These are phyloP conservation scores for Aplodontia rufa DNA, from an alignment of 2,113 vertebrate species.

Conservation along the genomic window DNA sequence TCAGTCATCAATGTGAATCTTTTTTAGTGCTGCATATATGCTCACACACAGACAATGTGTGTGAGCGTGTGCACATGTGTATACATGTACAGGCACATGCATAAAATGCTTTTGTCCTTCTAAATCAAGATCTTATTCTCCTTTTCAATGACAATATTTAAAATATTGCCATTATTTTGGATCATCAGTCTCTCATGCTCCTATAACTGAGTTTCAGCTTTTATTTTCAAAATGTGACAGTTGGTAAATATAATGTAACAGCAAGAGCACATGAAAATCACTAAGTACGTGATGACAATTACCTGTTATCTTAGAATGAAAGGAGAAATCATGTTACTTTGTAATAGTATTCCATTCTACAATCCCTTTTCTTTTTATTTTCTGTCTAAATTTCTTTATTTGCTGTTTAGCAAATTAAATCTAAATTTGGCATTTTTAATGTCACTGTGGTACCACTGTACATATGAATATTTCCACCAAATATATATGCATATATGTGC, in stretches of 20 bases:
- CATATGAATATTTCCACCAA: neutral
- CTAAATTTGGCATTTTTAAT: neutral
- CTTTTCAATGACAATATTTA: neutral
- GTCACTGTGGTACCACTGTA: neutral
- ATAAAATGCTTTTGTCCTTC: neutral
- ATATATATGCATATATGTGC: no score
- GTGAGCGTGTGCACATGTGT: accelerated
- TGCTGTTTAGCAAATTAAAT: neutral
- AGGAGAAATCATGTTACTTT: neutral
- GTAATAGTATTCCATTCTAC: neutral
- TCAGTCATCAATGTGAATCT: neutral
- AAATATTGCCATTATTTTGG: neutral
- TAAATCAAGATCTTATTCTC: neutral
- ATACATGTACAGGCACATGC: no score
- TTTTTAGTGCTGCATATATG: neutral
- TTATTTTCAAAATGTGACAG: neutral
- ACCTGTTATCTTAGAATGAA: neutral
- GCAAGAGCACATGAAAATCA: neutral
- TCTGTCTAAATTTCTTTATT: neutral
- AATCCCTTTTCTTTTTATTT: neutral
- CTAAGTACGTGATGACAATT: neutral
- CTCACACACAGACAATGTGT: neutral
- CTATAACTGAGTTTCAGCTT: neutral
- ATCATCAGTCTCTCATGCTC: neutral
- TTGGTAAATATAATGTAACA: neutral